Evolutionary conservation across 2,888 invertebrate genomes (phyloP).

Genomic region (Caenorhabditis sp.): DNA sequence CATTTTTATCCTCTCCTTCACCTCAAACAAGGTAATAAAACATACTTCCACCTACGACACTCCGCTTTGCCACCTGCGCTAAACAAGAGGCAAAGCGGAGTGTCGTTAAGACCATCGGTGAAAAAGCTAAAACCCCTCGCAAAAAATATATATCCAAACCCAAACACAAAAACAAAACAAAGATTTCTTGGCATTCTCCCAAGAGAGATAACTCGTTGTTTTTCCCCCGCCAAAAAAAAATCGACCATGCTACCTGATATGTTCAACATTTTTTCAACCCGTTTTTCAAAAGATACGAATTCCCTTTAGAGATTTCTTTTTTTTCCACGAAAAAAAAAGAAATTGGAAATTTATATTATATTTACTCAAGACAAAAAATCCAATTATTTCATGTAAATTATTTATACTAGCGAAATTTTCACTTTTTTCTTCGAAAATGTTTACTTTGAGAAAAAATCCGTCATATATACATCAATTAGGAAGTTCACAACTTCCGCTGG

Average conservation of each 20-base stretch:
- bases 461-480: background rate
- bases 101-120: too few relatives aligned
- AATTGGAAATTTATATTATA: background rate
- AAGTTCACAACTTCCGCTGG: background rate
- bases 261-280: background rate
- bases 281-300: conserved; percentile 1
- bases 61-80: background rate
- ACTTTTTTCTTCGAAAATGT: background rate
- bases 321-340: background rate
- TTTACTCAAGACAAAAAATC: background rate
- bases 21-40: conserved; percentile 48
- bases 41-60: background rate
- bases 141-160: too few relatives aligned
- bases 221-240: too few relatives aligned
- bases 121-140: too few relatives aligned
- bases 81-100: too few relatives aligned
- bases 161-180: too few relatives aligned
- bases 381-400: background rate
- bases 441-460: too few relatives aligned
- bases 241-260: too few relatives aligned
- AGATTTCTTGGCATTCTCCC: too few relatives aligned
- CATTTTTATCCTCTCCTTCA: conserved; percentile 49
- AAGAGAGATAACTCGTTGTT: too few relatives aligned
- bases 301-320: background rate
- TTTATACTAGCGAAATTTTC: background rate